Base-by-base conservation (phyloP, 2,888 invertebrate species). In the Maniola hyperantus region DNA sequence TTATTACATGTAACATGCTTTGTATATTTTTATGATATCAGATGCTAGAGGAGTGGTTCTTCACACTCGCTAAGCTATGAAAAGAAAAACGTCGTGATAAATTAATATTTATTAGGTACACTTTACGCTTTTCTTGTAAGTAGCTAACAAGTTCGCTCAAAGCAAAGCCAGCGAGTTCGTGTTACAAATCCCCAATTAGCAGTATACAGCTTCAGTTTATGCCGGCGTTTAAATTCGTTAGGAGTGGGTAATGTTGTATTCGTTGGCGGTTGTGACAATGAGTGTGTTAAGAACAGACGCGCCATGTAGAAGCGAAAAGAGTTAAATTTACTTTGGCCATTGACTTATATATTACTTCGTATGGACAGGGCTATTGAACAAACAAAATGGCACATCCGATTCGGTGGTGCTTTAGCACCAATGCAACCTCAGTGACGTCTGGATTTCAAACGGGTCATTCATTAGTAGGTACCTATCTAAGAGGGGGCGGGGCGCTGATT, bases 181-280 rank as follows among this genome's bases (percentile, higher is more conserved):
- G 85, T 86, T 87, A 89, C 89, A 89, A 89, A 88, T 88, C 83
- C 88, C 77, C 89, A 90, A 91, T 91, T 90, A 91, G 85, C 77
- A 77, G 77, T 80, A 82, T 80, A 85, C 83, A 84, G 84, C 82
- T 88, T n/a, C 89, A 90, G 91, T 89, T 91, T 91, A 91, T 86
- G 85, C 85, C 90, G 88, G 87, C 89, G 86, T 90, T 91, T 91
- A 89, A 90, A 90, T 91, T 91, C 87, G 90, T 91, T 91, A 90
- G 84, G 73, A 84, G 79, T 79, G 81, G 80, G 79, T 83, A 79
- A 81, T 83, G 85, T 83, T 85, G 83, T 80, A 79, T 83, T 85
- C 81, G 80, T 80, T 85, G 80, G 79, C 75, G 75, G 74, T 73
- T 68, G 71, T 65, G 33, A 46, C 83, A 83, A 68, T 85, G 85